Conservation (phyloP, 1,140 invertebrate species). For the Ectropis grisescens region DNA sequence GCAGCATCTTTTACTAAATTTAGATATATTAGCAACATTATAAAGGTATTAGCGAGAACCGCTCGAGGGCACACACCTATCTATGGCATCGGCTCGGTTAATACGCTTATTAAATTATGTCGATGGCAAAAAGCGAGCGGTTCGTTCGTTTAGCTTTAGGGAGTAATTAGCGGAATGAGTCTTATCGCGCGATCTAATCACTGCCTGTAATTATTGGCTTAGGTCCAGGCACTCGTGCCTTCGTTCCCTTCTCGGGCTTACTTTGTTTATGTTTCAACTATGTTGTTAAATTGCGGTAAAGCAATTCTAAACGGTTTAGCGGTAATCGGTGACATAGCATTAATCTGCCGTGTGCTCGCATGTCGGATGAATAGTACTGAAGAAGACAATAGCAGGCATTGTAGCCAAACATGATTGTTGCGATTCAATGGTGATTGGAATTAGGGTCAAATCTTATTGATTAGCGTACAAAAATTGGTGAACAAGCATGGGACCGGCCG, state of each 20-base stretch:
- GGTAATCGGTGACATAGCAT: too few relatives aligned
- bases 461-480: slow-evolving; percentile 54
- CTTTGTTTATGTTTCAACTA: slow-evolving; percentile 12
- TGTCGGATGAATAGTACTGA: too few relatives aligned
- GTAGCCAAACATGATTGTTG: slow-evolving; percentile 32
- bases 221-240: slow-evolving; percentile 10
- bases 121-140: slow-evolving; percentile 51
- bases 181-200: slow-evolving; percentile 61
- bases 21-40: slow-evolving; percentile 29
- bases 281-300: too few relatives aligned
- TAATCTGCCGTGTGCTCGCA: too few relatives aligned
- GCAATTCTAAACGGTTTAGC: too few relatives aligned
- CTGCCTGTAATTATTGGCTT: slow-evolving; percentile 51
- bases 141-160: slow-evolving; percentile 59
- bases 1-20: too few relatives aligned
- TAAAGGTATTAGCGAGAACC: slow-evolving; percentile 39
- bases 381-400: slow-evolving; percentile 12
- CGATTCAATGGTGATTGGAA: slow-evolving; percentile 40
- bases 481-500: slow-evolving; percentile 43
- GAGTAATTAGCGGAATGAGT: slow-evolving; percentile 64
- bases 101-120: slow-evolving; percentile 66
- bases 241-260: slow-evolving; percentile 5
- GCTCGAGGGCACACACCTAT: slow-evolving; percentile 44
- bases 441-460: slow-evolving; percentile 52
- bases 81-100: slow-evolving; percentile 53